phyloP scores from a whole-genome alignment of 2,888 invertebrate genomes.

The Nomada ferruginata region DNA sequence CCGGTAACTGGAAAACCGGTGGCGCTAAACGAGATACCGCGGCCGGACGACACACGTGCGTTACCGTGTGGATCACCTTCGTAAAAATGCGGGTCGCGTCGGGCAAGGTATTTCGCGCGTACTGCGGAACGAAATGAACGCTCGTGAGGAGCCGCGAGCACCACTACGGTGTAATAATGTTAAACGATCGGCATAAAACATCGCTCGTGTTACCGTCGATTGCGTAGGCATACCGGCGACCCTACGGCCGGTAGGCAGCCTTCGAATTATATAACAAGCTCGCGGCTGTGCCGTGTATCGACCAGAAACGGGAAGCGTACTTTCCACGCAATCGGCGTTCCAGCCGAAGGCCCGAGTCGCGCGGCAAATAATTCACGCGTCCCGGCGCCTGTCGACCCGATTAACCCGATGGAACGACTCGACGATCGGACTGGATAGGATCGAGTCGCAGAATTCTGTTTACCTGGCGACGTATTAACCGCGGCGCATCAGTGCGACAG shows the following conservation, averaged over 20 bases:
- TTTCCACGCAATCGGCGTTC: constrained; percentile 52
- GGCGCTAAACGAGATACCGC: constrained; percentile 33
- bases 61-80: constrained; percentile 24
- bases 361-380: constrained; percentile 45
- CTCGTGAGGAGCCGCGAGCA: constrained; percentile 22
- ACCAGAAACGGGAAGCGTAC: constrained; percentile 31
- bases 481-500: neutral
- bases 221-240: constrained; percentile 36
- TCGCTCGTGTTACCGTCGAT: constrained; percentile 24
- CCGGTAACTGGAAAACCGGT: constrained; percentile 2
- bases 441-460: neutral
- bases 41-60: neutral
- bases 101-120: neutral
- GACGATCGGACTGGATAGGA: constrained; percentile 1
- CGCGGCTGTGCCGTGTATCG: constrained; percentile 9
- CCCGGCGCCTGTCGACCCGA: constrained; percentile 5
- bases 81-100: constrained; percentile 47
- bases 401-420: constrained; percentile 12
- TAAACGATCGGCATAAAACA: constrained; percentile 40
- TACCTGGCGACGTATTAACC: neutral
- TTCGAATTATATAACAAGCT: constrained; percentile 52
- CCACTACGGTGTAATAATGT: constrained; percentile 35
- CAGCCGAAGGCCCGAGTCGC: constrained; percentile 14
- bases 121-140: constrained; percentile 12
- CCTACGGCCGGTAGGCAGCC: constrained; percentile 29